Conservation (phyloP, 2,113 vertebrate species). For the Oxyruncus cristatus region DNA sequence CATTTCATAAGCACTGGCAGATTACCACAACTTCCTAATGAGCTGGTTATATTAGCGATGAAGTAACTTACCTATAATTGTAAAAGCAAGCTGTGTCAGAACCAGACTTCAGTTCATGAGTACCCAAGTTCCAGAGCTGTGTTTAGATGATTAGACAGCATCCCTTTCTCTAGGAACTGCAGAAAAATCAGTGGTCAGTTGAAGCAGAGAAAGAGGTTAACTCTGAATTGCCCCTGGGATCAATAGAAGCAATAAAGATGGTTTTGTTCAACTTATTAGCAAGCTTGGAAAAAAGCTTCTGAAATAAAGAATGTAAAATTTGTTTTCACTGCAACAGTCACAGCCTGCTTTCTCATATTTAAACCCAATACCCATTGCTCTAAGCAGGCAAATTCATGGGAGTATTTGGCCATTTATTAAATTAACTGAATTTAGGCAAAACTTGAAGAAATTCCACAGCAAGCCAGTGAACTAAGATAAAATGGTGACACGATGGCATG, state of each 20-base stretch:
- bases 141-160: not conserved
- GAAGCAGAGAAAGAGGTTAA: not conserved
- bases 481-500: not conserved
- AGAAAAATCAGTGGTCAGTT: not conserved
- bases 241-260: not conserved
- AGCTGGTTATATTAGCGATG: not conserved
- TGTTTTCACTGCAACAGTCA: not conserved
- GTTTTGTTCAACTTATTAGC: not conserved
- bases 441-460: not conserved
- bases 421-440: not conserved
- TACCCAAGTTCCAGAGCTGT: not conserved
- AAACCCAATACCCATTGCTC: not conserved
- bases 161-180: not conserved
- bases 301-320: not conserved
- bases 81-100: not conserved
- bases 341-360: not conserved
- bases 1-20: not conserved
- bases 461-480: not conserved
- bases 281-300: not conserved
- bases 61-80: not conserved
- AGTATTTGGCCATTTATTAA: not conserved
- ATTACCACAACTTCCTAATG: not conserved
- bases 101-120: not conserved
- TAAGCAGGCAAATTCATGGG: not conserved
- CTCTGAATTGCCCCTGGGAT: not conserved